Evolutionary conservation across 2,888 invertebrate genomes (phyloP).

Genomic region (Agonopterix alstromeriana): DNA sequence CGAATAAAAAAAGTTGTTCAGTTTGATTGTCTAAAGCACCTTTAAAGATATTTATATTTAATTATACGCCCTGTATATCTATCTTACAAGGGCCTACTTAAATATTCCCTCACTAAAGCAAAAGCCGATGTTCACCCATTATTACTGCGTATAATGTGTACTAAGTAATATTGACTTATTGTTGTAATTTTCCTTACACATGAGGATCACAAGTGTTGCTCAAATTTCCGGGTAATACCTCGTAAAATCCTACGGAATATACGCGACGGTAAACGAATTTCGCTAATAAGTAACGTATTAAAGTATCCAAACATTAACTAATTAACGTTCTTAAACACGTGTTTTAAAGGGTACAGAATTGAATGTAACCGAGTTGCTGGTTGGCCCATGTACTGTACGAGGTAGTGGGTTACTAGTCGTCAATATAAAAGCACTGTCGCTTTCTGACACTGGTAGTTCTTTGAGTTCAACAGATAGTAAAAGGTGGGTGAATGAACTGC

Average conservation of each 20-base stretch:
- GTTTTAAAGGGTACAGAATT: conserved; percentile 39
- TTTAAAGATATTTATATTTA: too few relatives aligned
- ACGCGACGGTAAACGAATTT: conserved; percentile 25
- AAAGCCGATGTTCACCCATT: too few relatives aligned
- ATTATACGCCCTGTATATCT: too few relatives aligned
- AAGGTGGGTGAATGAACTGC: conserved; percentile 65
- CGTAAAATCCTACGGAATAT: conserved; percentile 20
- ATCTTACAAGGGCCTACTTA: too few relatives aligned
- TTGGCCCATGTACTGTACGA: conserved; percentile 43
- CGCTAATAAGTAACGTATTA: conserved; percentile 22
- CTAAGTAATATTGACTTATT: too few relatives aligned
- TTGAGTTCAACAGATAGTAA: conserved; percentile 60
- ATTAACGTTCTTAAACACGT: conserved; percentile 20
- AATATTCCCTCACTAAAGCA: too few relatives aligned
- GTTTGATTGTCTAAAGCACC: too few relatives aligned
- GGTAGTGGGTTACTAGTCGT: conserved; percentile 65
- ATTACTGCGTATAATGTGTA: too few relatives aligned
- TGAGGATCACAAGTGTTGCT: conserved; percentile 29
- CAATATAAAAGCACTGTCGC: conserved; percentile 70
- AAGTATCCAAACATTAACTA: conserved; percentile 12
- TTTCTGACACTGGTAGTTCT: conserved; percentile 66
- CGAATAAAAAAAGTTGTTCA: too few relatives aligned
- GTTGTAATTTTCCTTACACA: conserved; percentile 30
- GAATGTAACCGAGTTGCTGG: conserved; percentile 20
- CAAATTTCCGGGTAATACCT: conserved; percentile 52